A percentile compares a stretch with the other conserved stretches of the same genome.
phyloP scores from a whole-genome alignment of 2,113 vertebrate genomes.

The Gadus chalcogrammus region DNA sequence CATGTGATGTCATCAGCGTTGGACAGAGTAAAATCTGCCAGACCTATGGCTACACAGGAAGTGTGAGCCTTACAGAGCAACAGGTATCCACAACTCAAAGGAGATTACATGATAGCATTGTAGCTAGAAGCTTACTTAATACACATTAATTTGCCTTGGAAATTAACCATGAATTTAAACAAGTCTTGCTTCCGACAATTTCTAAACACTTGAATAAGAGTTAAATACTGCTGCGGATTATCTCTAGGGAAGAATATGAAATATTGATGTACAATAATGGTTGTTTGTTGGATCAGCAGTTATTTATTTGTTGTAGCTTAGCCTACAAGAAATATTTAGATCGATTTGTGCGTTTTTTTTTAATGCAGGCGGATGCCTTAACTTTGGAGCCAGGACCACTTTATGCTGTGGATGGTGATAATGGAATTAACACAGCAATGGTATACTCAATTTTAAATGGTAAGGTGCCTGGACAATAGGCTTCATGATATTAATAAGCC shows the following conservation, averaged over 20 bases:
- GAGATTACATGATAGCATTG: not conserved
- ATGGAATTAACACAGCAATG: conserved; percentile 63
- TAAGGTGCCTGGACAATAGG: conserved; percentile 30
- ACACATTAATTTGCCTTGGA: too few relatives aligned
- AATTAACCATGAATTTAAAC: too few relatives aligned
- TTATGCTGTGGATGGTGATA: conserved; percentile 81
- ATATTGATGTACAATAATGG: not conserved
- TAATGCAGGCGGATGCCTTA: conserved; percentile 61
- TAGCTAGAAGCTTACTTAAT: not conserved
- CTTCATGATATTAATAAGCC: not conserved
- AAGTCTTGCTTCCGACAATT: not conserved
- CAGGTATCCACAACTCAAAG: conserved; percentile 50
- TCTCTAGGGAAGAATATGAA: not conserved
- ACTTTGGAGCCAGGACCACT: conserved; percentile 73
- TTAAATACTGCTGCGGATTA: not conserved
- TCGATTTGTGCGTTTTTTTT: not conserved
- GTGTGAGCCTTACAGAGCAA: conserved; percentile 56
- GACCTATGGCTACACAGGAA: conserved; percentile 66
- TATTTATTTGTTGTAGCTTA: not conserved
- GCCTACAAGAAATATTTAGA: not conserved
- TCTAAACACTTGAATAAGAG: not conserved
- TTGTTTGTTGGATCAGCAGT: not conserved
- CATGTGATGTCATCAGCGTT: conserved; percentile 48
- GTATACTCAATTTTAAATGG: conserved; percentile 72
- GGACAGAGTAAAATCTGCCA: conserved; percentile 50